Evolutionary conservation across 2,113 vertebrate genomes (phyloP).

Genomic region (Zosterops pallidus): DNA sequence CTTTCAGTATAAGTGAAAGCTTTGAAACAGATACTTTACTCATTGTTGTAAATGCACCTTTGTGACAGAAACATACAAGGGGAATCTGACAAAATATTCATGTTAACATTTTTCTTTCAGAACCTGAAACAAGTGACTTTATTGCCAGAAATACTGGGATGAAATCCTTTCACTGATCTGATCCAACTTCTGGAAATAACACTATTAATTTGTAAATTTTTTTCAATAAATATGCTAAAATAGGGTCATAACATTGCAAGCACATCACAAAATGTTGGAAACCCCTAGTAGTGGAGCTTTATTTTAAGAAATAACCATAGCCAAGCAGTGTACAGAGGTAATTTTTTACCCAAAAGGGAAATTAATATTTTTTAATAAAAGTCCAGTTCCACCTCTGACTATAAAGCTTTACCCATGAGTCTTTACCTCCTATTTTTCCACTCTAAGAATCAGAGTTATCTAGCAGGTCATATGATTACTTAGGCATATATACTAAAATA

Average conservation of each 20-base stretch:
- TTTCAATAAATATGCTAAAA: not conserved
- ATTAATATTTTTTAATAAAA: not conserved
- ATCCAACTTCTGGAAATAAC: not conserved
- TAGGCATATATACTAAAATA: not conserved
- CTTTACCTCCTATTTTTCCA: not conserved
- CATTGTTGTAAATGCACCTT: not conserved
- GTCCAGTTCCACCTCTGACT: not conserved
- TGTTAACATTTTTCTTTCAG: not conserved
- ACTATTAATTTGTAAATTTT: not conserved
- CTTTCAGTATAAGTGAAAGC: not conserved
- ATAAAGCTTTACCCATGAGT: not conserved
- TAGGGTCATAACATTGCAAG: not conserved
- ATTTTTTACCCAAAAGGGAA: not conserved
- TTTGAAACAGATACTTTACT: not conserved
- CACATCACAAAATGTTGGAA: not conserved
- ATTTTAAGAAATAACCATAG: not conserved
- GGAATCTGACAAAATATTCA: not conserved
- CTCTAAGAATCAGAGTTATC: not conserved
- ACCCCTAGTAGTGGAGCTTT: not conserved
- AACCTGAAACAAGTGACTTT: not conserved
- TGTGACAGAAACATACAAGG: not conserved
- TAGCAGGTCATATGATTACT: not conserved
- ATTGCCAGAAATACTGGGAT: not conserved
- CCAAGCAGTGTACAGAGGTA: not conserved
- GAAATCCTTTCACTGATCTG: not conserved